Evolutionary conservation across 92 coral and sea anemone genomes (phyloP), one percentile per base, ranked within the genome.

Genomic region (Ricordea florida): DNA sequence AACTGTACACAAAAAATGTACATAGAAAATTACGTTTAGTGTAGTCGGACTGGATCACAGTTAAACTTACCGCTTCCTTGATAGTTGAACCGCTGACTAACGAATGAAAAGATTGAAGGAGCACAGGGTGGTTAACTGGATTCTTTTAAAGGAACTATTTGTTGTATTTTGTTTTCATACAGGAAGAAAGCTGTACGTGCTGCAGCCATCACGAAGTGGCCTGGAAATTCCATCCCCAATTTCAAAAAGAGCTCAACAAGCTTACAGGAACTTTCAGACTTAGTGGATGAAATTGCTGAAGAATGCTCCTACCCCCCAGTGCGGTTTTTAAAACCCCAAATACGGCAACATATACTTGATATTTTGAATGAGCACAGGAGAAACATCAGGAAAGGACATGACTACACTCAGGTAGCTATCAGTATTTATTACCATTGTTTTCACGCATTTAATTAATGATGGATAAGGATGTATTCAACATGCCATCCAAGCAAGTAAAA

Each of bases 191-290:
- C 38, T 20, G 70, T 59, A 24, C 3, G 46, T 3, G 24, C 59
- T n/a, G 80, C 47, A 36, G 80, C 80, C 29, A 73, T 45, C n/a
- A 57, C 44, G 22, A 57, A 25, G 8, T 73, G 63, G 37, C 80
- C 80, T 17, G 80, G 80, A 28, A 73, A 73, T 18, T 24, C 44
- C 43, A 0, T 73, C 1, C 80, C 80, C 16, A 59, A 43, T 28
- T 73, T 45, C 32, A 73, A 59, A 25, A 35, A 34, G 21, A 15
- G 28, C 14, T 16, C 34, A 7, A 22, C 30, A 41, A 7, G 43
- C 30, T 11, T 14, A 42, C 11, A 41, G 15, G 56, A 73, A 33
- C 60, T 73, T 27, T 38, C 44, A 16, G 59, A 28, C 23, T 50
- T 72, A 10, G 79, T 42, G 21, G 37, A 25, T 17, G 40, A 56